Percentiles rank a stretch among this genome's conserved stretches.
Evolutionary conservation across 2,113 vertebrate genomes (phyloP).

Genomic region (Speoplatyrhinus poulsoni): DNA sequence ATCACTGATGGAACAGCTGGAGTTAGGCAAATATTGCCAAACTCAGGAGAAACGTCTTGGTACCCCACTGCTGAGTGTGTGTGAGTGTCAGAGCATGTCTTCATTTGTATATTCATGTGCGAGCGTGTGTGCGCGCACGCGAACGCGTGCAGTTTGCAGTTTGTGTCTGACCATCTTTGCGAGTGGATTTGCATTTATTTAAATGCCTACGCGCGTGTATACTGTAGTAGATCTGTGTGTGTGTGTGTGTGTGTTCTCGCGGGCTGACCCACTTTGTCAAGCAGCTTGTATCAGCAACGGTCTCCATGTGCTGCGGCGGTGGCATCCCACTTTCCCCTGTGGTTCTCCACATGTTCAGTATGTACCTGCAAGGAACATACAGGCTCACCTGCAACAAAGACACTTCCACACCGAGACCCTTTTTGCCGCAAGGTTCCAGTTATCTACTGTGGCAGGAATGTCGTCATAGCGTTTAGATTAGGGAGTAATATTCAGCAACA

Average conservation of each 20-base stretch:
- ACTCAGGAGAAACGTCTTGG: constrained; percentile 33
- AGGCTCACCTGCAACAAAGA: too few relatives aligned
- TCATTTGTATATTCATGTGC: not conserved
- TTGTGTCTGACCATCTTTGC: not conserved
- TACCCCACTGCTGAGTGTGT: constrained; percentile 29
- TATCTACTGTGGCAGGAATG: too few relatives aligned
- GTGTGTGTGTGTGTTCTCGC: constrained; percentile 21
- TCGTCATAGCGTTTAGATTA: too few relatives aligned
- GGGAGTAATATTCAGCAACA: too few relatives aligned
- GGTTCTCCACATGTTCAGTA: not conserved
- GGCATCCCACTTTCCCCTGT: not conserved
- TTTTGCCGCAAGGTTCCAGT: too few relatives aligned
- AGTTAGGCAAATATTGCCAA: constrained; percentile 47
- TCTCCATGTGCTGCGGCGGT: constrained; percentile 44
- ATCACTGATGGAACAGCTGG: constrained; percentile 50
- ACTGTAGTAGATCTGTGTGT: constrained; percentile 3
- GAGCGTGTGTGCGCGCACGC: not conserved
- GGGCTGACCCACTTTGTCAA: constrained; percentile 68
- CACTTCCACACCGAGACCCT: too few relatives aligned
- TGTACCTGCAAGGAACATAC: too few relatives aligned
- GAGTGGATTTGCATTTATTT: too few relatives aligned
- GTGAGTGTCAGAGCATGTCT: constrained; percentile 1
- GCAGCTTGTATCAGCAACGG: constrained; percentile 67
- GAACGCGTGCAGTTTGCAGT: not conserved
- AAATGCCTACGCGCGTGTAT: not conserved